Conservation (phyloP, 1,140 invertebrate genomes). For the Cydia strobilella region DNA sequence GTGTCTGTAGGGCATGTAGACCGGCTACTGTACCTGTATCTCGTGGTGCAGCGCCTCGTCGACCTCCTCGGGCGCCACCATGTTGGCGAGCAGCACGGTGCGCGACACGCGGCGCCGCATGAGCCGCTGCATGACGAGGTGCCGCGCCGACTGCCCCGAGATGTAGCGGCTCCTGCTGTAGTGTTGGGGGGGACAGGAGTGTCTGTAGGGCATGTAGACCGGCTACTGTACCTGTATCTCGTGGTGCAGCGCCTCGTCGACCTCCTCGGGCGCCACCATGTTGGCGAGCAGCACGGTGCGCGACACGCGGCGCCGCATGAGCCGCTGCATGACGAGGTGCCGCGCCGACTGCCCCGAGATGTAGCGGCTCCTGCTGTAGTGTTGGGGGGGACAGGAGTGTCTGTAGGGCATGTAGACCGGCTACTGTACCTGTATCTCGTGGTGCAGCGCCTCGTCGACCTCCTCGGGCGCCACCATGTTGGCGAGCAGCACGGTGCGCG, state of each 20-base stretch:
- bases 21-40: conserved; percentile 83
- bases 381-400: too few species aligned
- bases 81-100: conserved; percentile 97
- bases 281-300: conserved; percentile 96
- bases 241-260: conserved; percentile 97
- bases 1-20: too few species aligned
- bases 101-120: conserved; percentile 94
- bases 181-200: conserved; percentile 91
- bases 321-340: conserved; percentile 96
- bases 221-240: conserved; percentile 88
- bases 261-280: conserved; percentile 96
- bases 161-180: conserved; percentile 99
- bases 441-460: conserved; percentile 97
- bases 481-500: conserved; percentile 93
- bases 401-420: too few species aligned
- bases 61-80: conserved; percentile 96
- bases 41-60: conserved; percentile 98
- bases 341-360: conserved; percentile 86
- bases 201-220: conserved; percentile 84
- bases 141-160: conserved; percentile 97
- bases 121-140: conserved; percentile 99
- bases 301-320: conserved; percentile 86
- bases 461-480: conserved; percentile 98
- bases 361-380: not conserved
- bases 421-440: conserved; percentile 90